Conservation (phyloP, 2,797 vertebrate genomes). For the Tiaroga cobitis region DNA sequence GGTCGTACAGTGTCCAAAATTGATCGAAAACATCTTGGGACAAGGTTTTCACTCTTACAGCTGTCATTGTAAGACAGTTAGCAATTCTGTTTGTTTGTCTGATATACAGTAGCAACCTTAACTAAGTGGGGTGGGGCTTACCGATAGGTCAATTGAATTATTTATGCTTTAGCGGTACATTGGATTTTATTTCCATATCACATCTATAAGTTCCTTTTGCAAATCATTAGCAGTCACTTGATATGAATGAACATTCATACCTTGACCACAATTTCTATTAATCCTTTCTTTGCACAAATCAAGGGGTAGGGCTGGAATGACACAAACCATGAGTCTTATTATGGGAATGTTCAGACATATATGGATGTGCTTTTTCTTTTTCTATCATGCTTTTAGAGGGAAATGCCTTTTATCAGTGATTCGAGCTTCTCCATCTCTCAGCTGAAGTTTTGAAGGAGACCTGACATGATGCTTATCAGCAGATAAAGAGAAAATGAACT, state of each 20-base stretch:
- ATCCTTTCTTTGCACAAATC: not conserved
- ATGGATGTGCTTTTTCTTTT: not conserved
- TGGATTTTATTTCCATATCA: conserved; percentile 43
- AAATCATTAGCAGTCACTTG: not conserved
- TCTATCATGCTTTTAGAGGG: not conserved
- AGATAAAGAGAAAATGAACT: conserved; percentile 19
- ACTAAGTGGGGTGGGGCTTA: too few relatives aligned
- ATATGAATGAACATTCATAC: not conserved
- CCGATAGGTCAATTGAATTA: not conserved
- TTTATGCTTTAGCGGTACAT: conserved; percentile 43
- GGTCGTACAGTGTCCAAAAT: too few relatives aligned
- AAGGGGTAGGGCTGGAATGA: not conserved
- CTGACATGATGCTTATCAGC: conserved; percentile 24
- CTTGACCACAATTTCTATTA: not conserved
- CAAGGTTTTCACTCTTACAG: too few relatives aligned
- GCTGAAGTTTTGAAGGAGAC: not conserved
- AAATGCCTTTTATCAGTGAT: not conserved
- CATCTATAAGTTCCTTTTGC: not conserved
- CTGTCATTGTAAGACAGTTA: too few relatives aligned
- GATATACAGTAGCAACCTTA: too few relatives aligned
- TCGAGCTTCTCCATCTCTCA: conserved; percentile 2
- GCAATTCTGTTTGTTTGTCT: too few relatives aligned
- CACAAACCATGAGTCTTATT: not conserved
- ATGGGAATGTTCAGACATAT: not conserved
- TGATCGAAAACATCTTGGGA: too few relatives aligned